These are phyloP conservation scores for Campylorhamphus procurvoides DNA, from an alignment of 2,113 vertebrate species.

Conservation along the genomic window DNA sequence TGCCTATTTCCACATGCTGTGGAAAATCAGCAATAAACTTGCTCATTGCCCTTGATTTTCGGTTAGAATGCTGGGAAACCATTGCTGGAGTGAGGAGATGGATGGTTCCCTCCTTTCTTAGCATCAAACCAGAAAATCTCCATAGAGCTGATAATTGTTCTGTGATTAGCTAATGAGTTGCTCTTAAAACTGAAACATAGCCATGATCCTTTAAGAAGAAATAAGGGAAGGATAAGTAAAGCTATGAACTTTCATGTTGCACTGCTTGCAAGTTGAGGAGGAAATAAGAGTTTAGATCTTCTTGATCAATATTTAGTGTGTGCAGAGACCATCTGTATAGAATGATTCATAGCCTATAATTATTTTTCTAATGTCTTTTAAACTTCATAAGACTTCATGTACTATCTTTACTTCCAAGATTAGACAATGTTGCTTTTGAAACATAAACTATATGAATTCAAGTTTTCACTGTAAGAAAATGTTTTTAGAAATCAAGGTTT, in stretches of 20 bases:
- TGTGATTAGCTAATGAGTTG: not conserved
- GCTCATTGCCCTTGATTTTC: not conserved
- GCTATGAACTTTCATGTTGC: not conserved
- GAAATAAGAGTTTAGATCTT: not conserved
- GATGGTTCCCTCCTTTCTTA: not conserved
- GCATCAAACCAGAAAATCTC: not conserved
- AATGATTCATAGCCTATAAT: not conserved
- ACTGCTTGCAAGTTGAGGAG: conserved; percentile 12
- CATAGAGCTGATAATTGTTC: not conserved
- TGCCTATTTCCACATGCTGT: not conserved
- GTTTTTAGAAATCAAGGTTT: not conserved
- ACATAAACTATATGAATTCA: not conserved
- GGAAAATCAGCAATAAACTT: not conserved
- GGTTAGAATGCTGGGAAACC: not conserved
- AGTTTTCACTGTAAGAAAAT: not conserved
- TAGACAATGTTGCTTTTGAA: not conserved
- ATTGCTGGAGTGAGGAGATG: not conserved
- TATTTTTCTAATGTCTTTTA: not conserved
- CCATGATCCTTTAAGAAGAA: not conserved
- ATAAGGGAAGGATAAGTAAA: not conserved
- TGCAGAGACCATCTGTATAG: not conserved
- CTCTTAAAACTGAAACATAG: not conserved
- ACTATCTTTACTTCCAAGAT: not conserved
- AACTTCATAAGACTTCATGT: not conserved
- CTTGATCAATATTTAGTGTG: not conserved